Base-by-base conservation (phyloP, 2,888 invertebrate species). In the Antheraea yamamai region DNA sequence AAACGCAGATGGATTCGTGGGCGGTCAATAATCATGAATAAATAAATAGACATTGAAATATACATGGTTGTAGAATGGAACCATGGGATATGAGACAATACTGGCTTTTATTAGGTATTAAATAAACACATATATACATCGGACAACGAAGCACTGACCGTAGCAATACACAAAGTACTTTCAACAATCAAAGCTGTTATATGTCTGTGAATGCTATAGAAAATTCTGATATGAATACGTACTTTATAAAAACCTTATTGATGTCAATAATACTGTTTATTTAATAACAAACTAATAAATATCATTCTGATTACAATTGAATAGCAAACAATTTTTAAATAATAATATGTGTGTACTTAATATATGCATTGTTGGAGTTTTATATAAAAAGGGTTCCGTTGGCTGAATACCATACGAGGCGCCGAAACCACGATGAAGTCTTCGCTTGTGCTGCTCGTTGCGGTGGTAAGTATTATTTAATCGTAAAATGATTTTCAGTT, bases 381-480 rank as follows among this genome's bases (percentile, higher is more conserved):
- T 10, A 68, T 68, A 68, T 68, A 68, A 68, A 64, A 68, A 68
- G 47, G 12, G 14, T 68, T 18, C n/a, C 4, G 18, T 35, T 35
- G 68, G 7, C 16, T 30, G 68, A 35, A 35, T 6, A 35, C 6
- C 68, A 68, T 47, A 39, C 26, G 0, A 39, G 2, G 68, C 47
- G 47, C 47, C 47, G 12, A 47, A 68, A 14, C 20, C 35, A 68
- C 68, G 16, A 68, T 68, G 68, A 68, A 35, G 68, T 68, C 30
- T 20, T 68, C 68, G n/a, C 35, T 68, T 35, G 35, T 68, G 35
- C 10, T 61, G 61, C 16, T 68, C 18, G 4, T 30, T 18, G 30
- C 35, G 30, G 68, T 35, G 68, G 68, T 68, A 68, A 68, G 68
- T 68, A 39, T 30, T 66, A n/a, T n/a, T 14, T 66, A 16, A 23